Conservation (phyloP, 2,797 vertebrate genomes). For the Vipera latastei region DNA sequence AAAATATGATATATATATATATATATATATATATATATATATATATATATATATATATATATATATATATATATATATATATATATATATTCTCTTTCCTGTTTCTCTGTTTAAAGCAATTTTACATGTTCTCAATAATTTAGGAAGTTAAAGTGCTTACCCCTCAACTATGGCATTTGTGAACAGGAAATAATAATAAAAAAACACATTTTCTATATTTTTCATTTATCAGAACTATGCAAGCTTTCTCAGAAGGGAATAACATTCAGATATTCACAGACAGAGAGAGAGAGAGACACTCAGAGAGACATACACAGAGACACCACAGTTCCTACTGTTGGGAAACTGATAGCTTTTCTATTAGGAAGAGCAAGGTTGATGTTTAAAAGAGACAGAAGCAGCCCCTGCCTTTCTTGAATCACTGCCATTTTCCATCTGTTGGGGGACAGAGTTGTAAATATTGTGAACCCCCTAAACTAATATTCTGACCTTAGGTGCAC, state of each 20-base stretch:
- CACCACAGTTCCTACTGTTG: background rate
- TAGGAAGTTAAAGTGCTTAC: conserved; percentile 19
- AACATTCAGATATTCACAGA: background rate
- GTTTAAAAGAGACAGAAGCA: background rate
- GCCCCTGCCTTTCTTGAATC: background rate
- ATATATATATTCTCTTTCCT: conserved; percentile 36
- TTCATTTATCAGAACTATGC: background rate
- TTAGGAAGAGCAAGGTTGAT: background rate
- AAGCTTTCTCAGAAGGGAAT: background rate
- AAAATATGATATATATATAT: conserved; percentile 24
- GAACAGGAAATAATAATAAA: background rate
- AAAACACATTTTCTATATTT: background rate
- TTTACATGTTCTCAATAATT: conserved; percentile 37
- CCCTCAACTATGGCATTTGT: background rate
- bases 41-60: too few relatives aligned
- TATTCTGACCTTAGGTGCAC: background rate
- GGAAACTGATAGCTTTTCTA: background rate
- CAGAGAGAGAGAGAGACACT: too few relatives aligned
- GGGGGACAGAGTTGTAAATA: background rate
- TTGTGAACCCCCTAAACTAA: background rate
- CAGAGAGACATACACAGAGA: background rate
- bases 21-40: background rate
- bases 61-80: background rate
- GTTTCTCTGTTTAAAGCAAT: conserved; percentile 39
- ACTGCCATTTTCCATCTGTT: background rate